Conservation (phyloP, 2,113 vertebrate genomes). For the Cisticola juncidis region DNA sequence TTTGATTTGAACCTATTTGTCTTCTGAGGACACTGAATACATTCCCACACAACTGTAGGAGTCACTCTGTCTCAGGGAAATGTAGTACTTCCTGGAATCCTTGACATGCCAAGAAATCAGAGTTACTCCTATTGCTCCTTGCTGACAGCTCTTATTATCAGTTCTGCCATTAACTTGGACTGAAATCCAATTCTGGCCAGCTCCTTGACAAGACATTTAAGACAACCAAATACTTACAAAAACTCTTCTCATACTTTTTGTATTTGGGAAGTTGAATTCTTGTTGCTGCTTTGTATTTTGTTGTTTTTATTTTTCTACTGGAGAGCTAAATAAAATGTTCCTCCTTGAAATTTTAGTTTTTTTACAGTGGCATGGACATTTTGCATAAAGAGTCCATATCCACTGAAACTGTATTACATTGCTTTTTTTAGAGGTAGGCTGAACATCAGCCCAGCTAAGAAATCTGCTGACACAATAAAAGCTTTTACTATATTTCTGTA, state of each 20-base stretch:
- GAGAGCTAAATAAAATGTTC: background rate
- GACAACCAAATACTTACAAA: background rate
- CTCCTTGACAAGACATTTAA: background rate
- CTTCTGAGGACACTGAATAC: background rate
- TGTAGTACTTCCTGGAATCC: background rate
- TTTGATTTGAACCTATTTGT: background rate
- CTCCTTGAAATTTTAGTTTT: too few relatives aligned
- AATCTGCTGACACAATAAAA: background rate
- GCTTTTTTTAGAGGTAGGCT: background rate
- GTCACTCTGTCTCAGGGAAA: background rate
- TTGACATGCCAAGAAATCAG: background rate
- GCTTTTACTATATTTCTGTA: background rate
- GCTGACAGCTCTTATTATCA: constrained; percentile 2
- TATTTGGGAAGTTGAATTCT: background rate
- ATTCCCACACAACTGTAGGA: background rate
- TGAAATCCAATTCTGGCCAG: constrained; percentile 2
- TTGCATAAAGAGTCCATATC: background rate
- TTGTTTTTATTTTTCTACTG: background rate
- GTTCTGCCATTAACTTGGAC: background rate
- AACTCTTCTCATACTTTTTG: background rate
- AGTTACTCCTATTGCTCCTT: background rate
- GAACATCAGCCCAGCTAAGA: background rate
- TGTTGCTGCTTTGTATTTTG: background rate
- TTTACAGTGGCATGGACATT: background rate
- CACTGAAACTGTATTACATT: background rate